These are phyloP conservation scores for Parasteatoda tepidariorum DNA, from an alignment of 1,140 invertebrate genomes.

Conservation along the genomic window DNA sequence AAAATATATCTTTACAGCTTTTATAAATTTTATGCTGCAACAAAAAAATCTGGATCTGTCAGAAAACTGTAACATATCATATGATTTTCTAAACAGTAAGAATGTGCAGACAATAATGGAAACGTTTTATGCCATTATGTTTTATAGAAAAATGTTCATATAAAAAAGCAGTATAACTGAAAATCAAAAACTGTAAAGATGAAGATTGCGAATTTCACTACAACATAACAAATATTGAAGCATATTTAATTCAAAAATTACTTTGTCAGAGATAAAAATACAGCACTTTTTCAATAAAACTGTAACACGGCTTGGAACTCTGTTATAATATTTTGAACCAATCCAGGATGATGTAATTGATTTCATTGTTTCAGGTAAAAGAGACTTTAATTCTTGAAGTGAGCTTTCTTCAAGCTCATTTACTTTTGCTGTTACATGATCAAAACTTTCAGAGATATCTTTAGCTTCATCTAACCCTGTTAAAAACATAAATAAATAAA, in stretches of 20 bases:
- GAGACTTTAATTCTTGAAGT: not conserved
- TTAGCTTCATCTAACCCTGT: conserved; percentile 42
- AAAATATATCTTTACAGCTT: too few relatives aligned
- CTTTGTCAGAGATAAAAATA: conserved; percentile 24
- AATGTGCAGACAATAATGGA: too few relatives aligned
- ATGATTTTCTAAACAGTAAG: too few relatives aligned
- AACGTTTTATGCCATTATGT: too few relatives aligned
- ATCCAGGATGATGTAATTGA: conserved; percentile 29
- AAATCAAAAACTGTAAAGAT: too few relatives aligned
- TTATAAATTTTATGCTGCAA: too few relatives aligned
- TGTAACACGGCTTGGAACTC: conserved; percentile 30
- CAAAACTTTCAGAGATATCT: conserved; percentile 32
- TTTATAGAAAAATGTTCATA: too few relatives aligned
- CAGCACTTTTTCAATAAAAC: conserved; percentile 38
- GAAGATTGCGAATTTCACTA: too few relatives aligned
- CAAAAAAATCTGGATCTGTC: too few relatives aligned
- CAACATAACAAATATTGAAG: too few relatives aligned
- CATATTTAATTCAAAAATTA: not conserved
- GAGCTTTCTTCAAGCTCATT: not conserved
- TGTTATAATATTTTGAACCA: conserved; percentile 45
- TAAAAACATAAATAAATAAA: not conserved
- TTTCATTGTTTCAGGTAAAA: conserved; percentile 17
- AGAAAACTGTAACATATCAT: too few relatives aligned
- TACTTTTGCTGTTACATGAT: not conserved
- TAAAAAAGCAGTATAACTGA: too few relatives aligned